Evolutionary conservation across 2,113 vertebrate species (phyloP).

Genomic region (Scopus umbretta): DNA sequence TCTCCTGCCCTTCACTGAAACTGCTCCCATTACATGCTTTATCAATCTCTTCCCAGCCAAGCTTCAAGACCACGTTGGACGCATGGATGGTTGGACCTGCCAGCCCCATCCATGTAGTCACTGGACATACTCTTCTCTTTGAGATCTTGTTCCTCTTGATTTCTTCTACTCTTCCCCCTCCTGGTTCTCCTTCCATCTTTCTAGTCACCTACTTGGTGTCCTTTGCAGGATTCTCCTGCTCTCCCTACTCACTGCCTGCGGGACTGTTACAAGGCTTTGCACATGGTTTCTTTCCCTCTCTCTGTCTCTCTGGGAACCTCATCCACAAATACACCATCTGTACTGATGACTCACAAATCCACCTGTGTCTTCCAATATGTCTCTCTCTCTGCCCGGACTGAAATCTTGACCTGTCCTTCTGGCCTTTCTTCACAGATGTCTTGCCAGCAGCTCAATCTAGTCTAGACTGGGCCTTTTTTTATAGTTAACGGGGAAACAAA

Average conservation of each 20-base stretch:
- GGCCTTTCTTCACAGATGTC: background rate
- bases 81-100: background rate
- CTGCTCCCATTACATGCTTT: background rate
- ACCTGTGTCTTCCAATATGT: background rate
- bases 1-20: background rate
- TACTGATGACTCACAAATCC: background rate
- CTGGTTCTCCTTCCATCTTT: background rate
- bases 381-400: background rate
- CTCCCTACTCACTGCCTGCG: background rate
- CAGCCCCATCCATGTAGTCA: background rate
- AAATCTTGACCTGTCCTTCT: constrained; percentile 23
- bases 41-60: background rate
- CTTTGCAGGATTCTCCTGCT: background rate
- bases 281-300: background rate
- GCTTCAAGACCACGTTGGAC: background rate
- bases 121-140: background rate
- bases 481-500: background rate
- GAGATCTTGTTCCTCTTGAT: background rate
- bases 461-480: background rate
- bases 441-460: background rate
- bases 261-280: background rate
- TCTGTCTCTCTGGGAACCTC: background rate
- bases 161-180: background rate
- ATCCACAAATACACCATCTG: background rate
- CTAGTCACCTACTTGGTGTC: background rate